Evolutionary conservation across 2,113 vertebrate genomes (phyloP).

Genomic region (Ailurus styani): DNA sequence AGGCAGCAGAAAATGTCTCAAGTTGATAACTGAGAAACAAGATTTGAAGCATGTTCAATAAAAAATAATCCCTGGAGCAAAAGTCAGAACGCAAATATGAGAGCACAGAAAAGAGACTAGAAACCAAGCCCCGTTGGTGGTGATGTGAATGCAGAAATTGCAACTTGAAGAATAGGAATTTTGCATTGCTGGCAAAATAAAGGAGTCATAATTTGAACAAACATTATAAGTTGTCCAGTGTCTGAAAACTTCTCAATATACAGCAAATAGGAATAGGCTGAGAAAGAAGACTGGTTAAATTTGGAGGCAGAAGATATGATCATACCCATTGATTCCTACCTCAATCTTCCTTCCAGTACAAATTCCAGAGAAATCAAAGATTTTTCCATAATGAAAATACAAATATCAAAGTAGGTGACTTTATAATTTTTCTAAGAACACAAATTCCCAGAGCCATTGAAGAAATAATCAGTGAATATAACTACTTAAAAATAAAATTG

Average conservation of each 20-base stretch:
- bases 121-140: background rate
- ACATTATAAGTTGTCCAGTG: background rate
- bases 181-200: background rate
- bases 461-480: background rate
- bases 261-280: background rate
- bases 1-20: background rate
- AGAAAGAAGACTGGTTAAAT: background rate
- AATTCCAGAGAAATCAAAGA: background rate
- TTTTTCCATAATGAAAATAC: background rate
- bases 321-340: background rate
- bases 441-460: background rate
- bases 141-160: background rate
- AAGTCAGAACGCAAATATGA: background rate
- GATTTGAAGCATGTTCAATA: background rate
- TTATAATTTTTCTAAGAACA: background rate
- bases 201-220: background rate
- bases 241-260: background rate
- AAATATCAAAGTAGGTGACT: background rate
- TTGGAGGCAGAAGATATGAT: background rate
- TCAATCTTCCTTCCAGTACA: background rate
- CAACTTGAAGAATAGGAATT: background rate
- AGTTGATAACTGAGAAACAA: background rate
- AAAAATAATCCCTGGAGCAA: background rate
- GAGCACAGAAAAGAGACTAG: background rate
- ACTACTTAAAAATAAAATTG: background rate